phyloP scores from a whole-genome alignment of 2,113 vertebrate species.

The Terrapene triunguis region DNA sequence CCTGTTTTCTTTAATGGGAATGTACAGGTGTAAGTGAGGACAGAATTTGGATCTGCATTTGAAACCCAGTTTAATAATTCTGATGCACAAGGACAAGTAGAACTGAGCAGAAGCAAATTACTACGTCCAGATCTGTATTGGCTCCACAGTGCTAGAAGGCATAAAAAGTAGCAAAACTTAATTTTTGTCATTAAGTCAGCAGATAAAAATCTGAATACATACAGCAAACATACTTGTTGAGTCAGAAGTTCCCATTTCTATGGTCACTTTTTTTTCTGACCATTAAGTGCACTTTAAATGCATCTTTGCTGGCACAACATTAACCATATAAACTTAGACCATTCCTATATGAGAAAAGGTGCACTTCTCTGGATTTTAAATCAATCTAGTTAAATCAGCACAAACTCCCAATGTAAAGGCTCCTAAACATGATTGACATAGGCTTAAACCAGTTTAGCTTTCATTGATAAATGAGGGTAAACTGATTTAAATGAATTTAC shows the following conservation, averaged over 20 bases:
- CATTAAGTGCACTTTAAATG: neutral
- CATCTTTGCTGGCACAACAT: neutral
- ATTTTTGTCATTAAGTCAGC: neutral
- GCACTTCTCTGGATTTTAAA: neutral
- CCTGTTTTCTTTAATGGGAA: neutral
- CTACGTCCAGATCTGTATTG: neutral
- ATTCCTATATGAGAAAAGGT: neutral
- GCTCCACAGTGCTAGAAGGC: neutral
- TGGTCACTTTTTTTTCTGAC: neutral
- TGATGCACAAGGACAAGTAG: neutral
- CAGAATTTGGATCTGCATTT: neutral
- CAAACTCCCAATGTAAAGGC: neutral
- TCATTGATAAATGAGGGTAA: neutral
- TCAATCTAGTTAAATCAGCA: neutral
- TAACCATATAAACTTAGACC: rapidly evolving
- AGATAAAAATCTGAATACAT: neutral
- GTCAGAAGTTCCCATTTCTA: neutral
- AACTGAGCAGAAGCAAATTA: neutral
- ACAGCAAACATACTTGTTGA: neutral
- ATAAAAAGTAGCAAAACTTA: neutral
- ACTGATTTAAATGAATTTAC: neutral
- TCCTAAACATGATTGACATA: neutral
- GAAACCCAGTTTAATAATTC: neutral
- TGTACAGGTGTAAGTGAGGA: neutral
- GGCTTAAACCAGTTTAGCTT: neutral